Evolutionary conservation across 2,113 vertebrate genomes (phyloP), one percentile per base, ranked within the genome.

Genomic region (Porphyrio hochstetteri): DNA sequence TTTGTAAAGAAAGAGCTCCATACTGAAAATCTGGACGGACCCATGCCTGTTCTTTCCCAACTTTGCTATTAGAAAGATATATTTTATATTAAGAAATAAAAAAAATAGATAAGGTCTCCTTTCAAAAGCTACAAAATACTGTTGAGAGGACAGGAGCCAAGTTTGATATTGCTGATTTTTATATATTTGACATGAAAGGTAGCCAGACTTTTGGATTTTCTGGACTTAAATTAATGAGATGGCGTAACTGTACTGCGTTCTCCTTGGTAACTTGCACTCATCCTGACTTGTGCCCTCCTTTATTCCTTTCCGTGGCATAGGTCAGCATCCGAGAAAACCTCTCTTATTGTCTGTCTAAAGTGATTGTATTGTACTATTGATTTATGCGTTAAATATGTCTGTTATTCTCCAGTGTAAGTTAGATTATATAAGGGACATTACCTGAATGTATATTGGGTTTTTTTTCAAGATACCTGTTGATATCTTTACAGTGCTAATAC

Each of bases 91-190:
- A 59, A 60, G 53, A 80, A 80, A 44, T n/a, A n/a, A 20, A 71
- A 23, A 68, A 64, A 72, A 13, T 36, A 35, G 67, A 0, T 29
- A 69, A 80, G 13, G 78, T 56, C 14, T 91, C 16, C n/a, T 88
- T 92, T 93, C 36, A 76, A 70, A 87, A 92, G 25, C 28, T 80
- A 0, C 79, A 46, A 86, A 88, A 86, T 82, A 48, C 11, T 82
- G 14, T 38, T 77, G 29, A 60, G 29, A 77, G 7, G n/a, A 35
- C 24, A 65, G 46, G 48, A 80, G 12, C 38, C 60, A 55, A 38
- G 25, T 80, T 83, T 90, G 69, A 82, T 88, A 53, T 17, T 91
- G 44, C 44, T 70, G 72, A 75, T 89, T 95, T 88, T 89, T 82
- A 57, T 76, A 80, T 53, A 64, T 59, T 29, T 75, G 25, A 82